phyloP scores from a whole-genome alignment of 2,797 vertebrate species.

The Huso huso region DNA sequence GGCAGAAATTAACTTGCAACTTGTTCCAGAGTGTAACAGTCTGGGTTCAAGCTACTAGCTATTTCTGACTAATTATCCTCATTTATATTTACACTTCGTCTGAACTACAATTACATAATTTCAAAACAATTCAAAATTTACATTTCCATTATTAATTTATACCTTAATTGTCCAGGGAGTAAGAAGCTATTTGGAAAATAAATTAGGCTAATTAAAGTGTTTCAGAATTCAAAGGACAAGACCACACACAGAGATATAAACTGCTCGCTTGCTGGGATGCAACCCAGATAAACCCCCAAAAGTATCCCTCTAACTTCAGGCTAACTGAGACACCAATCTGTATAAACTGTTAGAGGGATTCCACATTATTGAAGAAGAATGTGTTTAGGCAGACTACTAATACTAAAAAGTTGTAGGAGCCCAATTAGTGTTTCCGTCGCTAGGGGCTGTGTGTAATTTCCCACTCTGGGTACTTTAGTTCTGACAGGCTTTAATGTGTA shows the following conservation, averaged over 20 bases:
- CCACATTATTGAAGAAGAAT: conserved; percentile 7
- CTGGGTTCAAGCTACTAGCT: conserved; percentile 4
- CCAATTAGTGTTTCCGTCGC: neutral
- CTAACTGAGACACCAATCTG: neutral
- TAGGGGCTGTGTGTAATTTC: neutral
- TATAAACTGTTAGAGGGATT: neutral
- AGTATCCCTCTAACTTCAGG: neutral
- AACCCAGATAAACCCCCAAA: neutral
- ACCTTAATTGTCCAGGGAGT: neutral
- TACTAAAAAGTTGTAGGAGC: neutral
- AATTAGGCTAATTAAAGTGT: conserved; percentile 4
- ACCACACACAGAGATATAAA: neutral
- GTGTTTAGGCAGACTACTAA: conserved; percentile 12
- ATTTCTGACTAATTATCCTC: conserved; percentile 14
- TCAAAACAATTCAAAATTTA: conserved; percentile 1
- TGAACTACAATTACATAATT: conserved; percentile 10
- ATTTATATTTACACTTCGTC: conserved; percentile 11
- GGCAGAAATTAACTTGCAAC: no score
- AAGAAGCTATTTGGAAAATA: conserved; percentile 1
- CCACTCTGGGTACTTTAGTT: neutral
- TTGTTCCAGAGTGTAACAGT: neutral
- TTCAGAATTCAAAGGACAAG: conserved; percentile 1
- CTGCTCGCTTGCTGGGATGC: neutral
- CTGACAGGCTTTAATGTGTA: no score
- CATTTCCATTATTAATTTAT: neutral